These are phyloP conservation scores for Strix uralensis DNA, from an alignment of 2,113 vertebrate genomes.

Conservation along the genomic window DNA sequence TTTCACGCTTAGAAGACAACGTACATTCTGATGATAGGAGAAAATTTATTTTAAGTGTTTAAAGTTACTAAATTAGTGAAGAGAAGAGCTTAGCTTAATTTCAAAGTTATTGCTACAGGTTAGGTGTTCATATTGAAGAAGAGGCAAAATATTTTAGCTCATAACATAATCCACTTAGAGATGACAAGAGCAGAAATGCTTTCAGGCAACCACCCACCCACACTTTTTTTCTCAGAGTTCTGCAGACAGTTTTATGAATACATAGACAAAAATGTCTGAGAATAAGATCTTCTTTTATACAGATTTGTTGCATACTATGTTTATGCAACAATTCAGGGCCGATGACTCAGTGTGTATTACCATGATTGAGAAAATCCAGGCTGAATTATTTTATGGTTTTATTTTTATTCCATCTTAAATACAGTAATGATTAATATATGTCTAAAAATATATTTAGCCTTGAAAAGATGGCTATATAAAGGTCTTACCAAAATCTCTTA, in stretches of 20 bases:
- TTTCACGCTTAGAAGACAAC: not conserved
- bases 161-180: not conserved
- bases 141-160: not conserved
- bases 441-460: not conserved
- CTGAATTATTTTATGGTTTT: not conserved
- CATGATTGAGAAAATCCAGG: not conserved
- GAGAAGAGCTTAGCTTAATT: not conserved
- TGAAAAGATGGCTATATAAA: not conserved
- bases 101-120: not conserved
- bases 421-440: fast-evolving
- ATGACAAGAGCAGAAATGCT: not conserved
- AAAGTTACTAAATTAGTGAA: not conserved
- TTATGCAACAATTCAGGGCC: not conserved
- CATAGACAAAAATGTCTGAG: not conserved
- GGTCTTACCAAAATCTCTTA: not conserved
- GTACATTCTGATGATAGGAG: not conserved
- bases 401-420: not conserved
- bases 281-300: not conserved
- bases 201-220: not conserved
- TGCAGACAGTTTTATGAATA: not conserved
- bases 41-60: not conserved
- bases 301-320: not conserved
- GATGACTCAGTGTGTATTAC: not conserved
- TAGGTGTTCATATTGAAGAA: not conserved
- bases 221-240: not conserved